A percentile compares a stretch with the other conserved stretches of the same genome.
Conservation (phyloP, 2,888 invertebrate species). For the Platypus cylindrus region DNA sequence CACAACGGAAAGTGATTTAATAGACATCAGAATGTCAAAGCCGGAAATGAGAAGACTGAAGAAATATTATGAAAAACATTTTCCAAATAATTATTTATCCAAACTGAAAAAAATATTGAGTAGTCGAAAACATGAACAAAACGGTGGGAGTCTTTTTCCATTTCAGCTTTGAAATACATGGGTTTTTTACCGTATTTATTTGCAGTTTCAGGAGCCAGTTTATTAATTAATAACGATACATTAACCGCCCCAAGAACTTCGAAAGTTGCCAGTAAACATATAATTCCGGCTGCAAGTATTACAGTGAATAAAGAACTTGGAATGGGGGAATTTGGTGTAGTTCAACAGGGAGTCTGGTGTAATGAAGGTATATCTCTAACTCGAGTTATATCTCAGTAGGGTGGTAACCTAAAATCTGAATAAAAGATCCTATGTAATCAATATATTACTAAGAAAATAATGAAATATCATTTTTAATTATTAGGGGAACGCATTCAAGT, state of each 20-base stretch:
- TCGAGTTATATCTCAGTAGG: too few species aligned
- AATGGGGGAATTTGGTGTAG: slow-evolving; percentile 94
- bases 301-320: slow-evolving; percentile 90
- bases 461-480: background rate
- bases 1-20: slow-evolving; percentile 84
- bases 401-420: too few species aligned
- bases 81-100: slow-evolving; percentile 83
- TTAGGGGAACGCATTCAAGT: slow-evolving; percentile 46
- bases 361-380: slow-evolving; percentile 66
- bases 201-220: slow-evolving; percentile 22
- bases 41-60: slow-evolving; percentile 91
- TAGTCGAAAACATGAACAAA: slow-evolving; percentile 42
- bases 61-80: slow-evolving; percentile 88
- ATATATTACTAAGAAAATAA: too few species aligned
- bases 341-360: slow-evolving; percentile 96
- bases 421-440: too few species aligned
- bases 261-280: slow-evolving; percentile 72
- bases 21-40: slow-evolving; percentile 82
- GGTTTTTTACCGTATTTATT: too few species aligned
- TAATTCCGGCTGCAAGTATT: slow-evolving; percentile 72
- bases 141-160: slow-evolving; percentile 13
- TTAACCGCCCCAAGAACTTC: slow-evolving; percentile 35
- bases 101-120: slow-evolving; percentile 78
- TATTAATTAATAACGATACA: slow-evolving; percentile 27
- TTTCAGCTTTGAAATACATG: too few species aligned